Conservation (phyloP, 2,113 vertebrate species). For the Turnix velox region DNA sequence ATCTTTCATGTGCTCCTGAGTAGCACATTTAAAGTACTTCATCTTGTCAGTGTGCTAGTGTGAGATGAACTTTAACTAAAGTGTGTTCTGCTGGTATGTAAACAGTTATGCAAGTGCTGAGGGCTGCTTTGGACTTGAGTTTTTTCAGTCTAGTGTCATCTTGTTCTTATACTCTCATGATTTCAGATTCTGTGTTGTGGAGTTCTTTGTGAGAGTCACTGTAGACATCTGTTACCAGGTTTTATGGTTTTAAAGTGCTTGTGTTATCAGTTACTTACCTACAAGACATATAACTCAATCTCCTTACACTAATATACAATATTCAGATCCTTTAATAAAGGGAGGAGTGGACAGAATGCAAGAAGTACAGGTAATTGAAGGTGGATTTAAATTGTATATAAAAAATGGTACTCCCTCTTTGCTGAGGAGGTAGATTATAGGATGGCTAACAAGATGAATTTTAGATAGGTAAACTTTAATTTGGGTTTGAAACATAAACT, state of each 20-base stretch:
- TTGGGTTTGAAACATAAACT: background rate
- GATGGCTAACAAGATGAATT: background rate
- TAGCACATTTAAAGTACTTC: background rate
- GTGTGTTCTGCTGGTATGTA: background rate
- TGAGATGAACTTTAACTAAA: background rate
- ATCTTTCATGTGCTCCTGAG: background rate
- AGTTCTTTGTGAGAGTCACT: background rate
- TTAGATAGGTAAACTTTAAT: background rate
- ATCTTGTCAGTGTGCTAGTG: background rate
- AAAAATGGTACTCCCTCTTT: background rate
- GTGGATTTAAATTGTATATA: background rate
- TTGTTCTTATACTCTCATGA: background rate
- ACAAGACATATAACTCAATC: background rate
- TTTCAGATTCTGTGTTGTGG: background rate
- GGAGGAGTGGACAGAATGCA: background rate
- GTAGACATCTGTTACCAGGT: background rate
- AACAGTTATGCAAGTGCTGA: rapidly evolving
- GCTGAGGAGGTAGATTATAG: background rate
- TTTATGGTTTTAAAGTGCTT: background rate
- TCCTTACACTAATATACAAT: background rate
- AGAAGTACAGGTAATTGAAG: background rate
- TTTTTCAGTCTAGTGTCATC: background rate
- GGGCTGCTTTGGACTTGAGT: background rate
- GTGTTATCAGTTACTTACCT: background rate
- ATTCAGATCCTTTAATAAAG: background rate